Base-by-base conservation (phyloP, 1,140 invertebrate genomes). In the Harpegnathos saltator region DNA sequence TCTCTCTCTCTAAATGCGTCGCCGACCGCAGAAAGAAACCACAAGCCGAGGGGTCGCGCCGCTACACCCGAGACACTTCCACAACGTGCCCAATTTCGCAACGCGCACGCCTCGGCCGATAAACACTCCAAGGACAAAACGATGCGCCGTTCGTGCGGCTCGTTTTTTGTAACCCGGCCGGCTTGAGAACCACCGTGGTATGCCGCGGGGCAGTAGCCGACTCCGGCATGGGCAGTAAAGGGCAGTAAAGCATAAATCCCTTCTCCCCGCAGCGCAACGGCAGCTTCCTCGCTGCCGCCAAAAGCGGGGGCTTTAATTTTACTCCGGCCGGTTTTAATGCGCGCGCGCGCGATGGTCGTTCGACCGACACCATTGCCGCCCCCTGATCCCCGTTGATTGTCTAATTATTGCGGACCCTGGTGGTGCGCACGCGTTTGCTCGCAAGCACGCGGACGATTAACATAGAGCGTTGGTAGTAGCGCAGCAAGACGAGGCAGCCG, bases 321-420 rank as follows among this genome's bases (percentile, higher is more conserved):
- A 78, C 82, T 59, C 52, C 17, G 61, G 38, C 74, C n/a, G n/a
- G 74, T 77, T 78, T 83, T 82, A 82, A 72, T 59, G 59, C 26
- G 58, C 68, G 44, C 38, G 44, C 7, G 38, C 38, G 38, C 38
- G 3, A 44, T 44, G 19, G 58, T 77, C 62, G 12, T 77, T 65
- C 44, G 59, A 52, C 22, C 50, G 19, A 29, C 74, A 19, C n/a
- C 17, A 19, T 69, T 50, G 85, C 56, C 54, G 29, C 77, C 75
- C 72, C 62, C 72, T 81, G 66, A 86, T 87, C 88, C 77, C 29
- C 26, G 83, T 86, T 88, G 86, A 89, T 88, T 89, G 84, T 85
- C 86, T 88, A 89, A 89, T 89, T 89, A 88, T 89, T 86, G 69
- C 61, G 56, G 69, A 85, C 71, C 63, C 56, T 65, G 56, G 74